phyloP scores from a whole-genome alignment of 2,888 invertebrate species.

The Hypselothyrea guttata region DNA sequence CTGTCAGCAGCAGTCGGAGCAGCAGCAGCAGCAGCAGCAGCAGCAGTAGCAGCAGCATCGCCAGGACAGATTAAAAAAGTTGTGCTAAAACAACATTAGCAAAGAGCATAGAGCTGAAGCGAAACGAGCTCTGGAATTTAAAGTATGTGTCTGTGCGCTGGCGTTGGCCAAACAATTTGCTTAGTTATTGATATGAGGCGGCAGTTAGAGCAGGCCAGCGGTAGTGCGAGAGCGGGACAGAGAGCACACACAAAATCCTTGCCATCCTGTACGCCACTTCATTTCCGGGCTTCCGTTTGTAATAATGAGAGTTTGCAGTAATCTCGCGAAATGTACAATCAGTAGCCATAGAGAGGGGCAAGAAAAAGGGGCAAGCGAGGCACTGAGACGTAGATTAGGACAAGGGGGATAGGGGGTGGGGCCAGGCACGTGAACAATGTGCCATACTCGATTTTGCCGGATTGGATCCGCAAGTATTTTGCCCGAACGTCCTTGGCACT shows the following conservation, averaged over 20 bases:
- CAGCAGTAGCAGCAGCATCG: too few species aligned
- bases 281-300: slow-evolving; percentile 77
- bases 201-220: neutral
- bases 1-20: slow-evolving; percentile 67
- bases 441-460: slow-evolving; percentile 60
- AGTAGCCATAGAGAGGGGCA: slow-evolving; percentile 6
- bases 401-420: neutral
- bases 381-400: too few species aligned
- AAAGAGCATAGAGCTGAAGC: slow-evolving; percentile 21
- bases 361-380: too few species aligned
- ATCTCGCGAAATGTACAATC: slow-evolving; percentile 73
- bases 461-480: slow-evolving; percentile 40
- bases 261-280: slow-evolving; percentile 67
- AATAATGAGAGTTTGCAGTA: slow-evolving; percentile 76
- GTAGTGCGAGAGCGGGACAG: slow-evolving; percentile 1
- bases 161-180: slow-evolving; percentile 71
- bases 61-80: slow-evolving; percentile 73
- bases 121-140: slow-evolving; percentile 57
- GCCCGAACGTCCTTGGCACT: slow-evolving; percentile 30
- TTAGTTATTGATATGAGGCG: slow-evolving; percentile 72
- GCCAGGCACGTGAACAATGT: slow-evolving; percentile 69
- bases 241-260: slow-evolving; percentile 25
- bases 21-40: slow-evolving; percentile 29
- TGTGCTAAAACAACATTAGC: slow-evolving; percentile 74
- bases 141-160: slow-evolving; percentile 63